Evolutionary conservation across 2,888 invertebrate genomes (phyloP), one percentile per base, ranked within the genome.

Genomic region (Ichneumoninae sp.): DNA sequence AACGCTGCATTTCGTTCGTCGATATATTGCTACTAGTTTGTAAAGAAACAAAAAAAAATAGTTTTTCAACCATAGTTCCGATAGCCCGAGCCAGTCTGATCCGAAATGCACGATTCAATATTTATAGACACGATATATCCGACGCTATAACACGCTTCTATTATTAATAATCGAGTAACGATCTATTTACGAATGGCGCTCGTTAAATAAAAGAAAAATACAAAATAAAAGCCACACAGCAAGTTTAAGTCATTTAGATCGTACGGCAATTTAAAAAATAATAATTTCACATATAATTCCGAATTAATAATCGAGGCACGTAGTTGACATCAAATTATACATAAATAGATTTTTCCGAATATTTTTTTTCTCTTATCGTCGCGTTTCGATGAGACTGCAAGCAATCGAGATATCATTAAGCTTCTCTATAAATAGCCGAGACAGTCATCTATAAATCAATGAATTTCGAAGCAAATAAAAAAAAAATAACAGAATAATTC

Each of bases 1-100:
- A 57, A 26, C 68, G 36, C 69, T 81, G 57, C 70, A 71, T 80
- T 80, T 71, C 26, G 33, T 80, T 83, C 26, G 47, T 66, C 50
- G 47, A 73, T 50, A 60, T 19, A 69, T 57, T 52, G 44, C 50
- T 30, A 30, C 16, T 7, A 63, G 63, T 63, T 16, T 30, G 16
- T 26, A 63, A 40, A 8, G 10, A 8, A 26, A 63, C 26, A 30
- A 47, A 47, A 47, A 16, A 16, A 0, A 13, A 47, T 57, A 26
- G 8, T 22, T 80, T 63, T 74, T 66, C 54, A 50, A 26, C 19
- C 26, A 57, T 57, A 66, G 22, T 70, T 60, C 22, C 63, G 74
- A 57, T 66, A 68, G 22, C 22, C 57, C 57, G 33, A 26, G 19
- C 26, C 26, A 71, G 75, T 22, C 70, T 70, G 65, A 75, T 75